phyloP scores from a whole-genome alignment of 1,140 invertebrate species.

The Leptonema lineaticorne region DNA sequence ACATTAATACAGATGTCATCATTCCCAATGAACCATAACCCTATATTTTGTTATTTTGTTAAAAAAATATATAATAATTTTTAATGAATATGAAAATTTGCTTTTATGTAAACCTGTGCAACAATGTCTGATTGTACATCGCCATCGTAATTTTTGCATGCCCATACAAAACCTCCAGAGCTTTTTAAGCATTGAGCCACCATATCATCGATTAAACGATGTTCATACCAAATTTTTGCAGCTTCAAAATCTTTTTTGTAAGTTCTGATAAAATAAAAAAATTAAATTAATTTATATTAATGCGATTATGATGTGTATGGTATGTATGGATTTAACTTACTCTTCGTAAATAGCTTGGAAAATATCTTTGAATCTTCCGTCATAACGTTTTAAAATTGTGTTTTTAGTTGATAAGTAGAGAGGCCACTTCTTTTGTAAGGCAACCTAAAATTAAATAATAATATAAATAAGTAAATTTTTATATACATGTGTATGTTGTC shows the following conservation, averaged over 20 bases:
- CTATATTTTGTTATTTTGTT: too few relatives aligned
- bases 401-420: constrained; percentile 90
- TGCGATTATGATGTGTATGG: background rate
- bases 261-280: constrained; percentile 54
- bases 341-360: constrained; percentile 86
- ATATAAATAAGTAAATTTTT: background rate
- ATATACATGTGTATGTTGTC: background rate
- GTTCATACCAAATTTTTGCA: constrained; percentile 85
- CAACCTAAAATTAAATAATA: constrained; percentile 55
- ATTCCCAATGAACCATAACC: constrained; percentile 85
- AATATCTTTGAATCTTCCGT: constrained; percentile 91
- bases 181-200: constrained; percentile 87
- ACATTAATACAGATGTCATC: constrained; percentile 91
- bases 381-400: constrained; percentile 88
- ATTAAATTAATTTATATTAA: background rate
- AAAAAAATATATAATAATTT: too few relatives aligned
- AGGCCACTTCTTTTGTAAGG: constrained; percentile 79
- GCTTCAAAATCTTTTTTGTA: constrained; percentile 79
- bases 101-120: constrained; percentile 58
- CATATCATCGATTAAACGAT: constrained; percentile 92
- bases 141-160: constrained; percentile 91
- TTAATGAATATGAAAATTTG: too few relatives aligned
- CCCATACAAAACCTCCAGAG: constrained; percentile 87
- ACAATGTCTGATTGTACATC: constrained; percentile 90
- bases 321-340: constrained; percentile 51